phyloP scores from a whole-genome alignment of 2,113 vertebrate genomes.

The Ctenodactylus gundi region DNA sequence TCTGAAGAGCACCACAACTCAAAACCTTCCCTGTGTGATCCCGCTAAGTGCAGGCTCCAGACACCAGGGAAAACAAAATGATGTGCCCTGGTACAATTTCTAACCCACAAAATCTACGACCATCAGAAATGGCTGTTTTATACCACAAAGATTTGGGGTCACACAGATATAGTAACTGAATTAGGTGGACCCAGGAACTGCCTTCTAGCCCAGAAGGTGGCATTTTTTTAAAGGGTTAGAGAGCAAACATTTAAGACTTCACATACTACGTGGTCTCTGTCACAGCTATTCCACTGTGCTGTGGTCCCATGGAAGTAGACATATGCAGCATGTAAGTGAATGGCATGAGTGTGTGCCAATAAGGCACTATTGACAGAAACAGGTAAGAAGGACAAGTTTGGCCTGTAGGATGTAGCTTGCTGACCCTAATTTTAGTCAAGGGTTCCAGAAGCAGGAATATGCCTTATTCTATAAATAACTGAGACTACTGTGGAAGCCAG shows the following conservation, averaged over 20 bases:
- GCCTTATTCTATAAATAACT: background rate
- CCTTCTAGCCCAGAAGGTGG: background rate
- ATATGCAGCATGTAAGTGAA: background rate
- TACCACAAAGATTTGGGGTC: background rate
- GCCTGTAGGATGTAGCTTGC: background rate
- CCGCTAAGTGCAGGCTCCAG: background rate
- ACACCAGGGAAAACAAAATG: background rate
- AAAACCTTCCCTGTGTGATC: background rate
- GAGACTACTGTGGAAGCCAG: background rate
- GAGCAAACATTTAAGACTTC: background rate
- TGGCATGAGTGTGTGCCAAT: background rate
- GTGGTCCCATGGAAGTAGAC: background rate
- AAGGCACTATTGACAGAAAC: background rate
- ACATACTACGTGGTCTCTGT: background rate
- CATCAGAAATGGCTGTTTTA: background rate
- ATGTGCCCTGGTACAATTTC: background rate
- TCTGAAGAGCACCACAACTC: background rate
- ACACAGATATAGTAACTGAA: background rate
- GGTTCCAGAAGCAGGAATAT: background rate
- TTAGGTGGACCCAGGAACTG: background rate
- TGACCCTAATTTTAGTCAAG: background rate
- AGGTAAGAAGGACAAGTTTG: background rate
- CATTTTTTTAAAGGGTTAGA: background rate
- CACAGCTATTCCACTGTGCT: background rate
- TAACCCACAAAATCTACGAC: background rate